phyloP scores from a whole-genome alignment of 37 sponge, comb jelly and placozoan species.

The Oopsacas minuta region DNA sequence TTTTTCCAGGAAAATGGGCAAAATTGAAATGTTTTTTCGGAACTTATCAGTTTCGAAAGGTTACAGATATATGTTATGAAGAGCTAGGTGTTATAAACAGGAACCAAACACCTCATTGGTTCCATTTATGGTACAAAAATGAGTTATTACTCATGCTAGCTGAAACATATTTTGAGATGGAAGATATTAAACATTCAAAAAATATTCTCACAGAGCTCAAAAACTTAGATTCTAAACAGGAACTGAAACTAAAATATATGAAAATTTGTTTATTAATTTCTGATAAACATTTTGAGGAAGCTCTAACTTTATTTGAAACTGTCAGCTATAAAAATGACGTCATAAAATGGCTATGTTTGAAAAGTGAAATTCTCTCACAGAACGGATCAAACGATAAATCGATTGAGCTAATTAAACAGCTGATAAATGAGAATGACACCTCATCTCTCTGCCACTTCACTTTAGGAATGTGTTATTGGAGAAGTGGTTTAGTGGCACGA shows the following conservation, averaged over 20 bases:
- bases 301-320: not conserved
- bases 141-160: not conserved
- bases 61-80: not conserved
- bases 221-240: not conserved
- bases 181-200: not conserved
- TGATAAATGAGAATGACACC: not conserved
- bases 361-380: not conserved
- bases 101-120: not conserved
- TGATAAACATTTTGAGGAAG: not conserved
- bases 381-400: not conserved
- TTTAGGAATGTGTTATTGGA: slow-evolving; percentile 1
- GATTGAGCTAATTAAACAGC: not conserved
- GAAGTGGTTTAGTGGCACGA: not conserved
- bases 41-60: not conserved
- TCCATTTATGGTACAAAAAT: slow-evolving; percentile 7
- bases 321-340: not conserved
- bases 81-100: not conserved
- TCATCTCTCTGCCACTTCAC: not conserved
- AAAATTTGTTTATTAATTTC: not conserved
- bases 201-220: not conserved
- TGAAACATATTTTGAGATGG: not conserved
- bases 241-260: not conserved
- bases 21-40: not conserved
- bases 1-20: not conserved
- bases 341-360: not conserved